A percentile compares a stretch with the other conserved stretches of the same genome.
Conservation (phyloP, 2,888 invertebrate genomes). For the Malthinus flaveolus region DNA sequence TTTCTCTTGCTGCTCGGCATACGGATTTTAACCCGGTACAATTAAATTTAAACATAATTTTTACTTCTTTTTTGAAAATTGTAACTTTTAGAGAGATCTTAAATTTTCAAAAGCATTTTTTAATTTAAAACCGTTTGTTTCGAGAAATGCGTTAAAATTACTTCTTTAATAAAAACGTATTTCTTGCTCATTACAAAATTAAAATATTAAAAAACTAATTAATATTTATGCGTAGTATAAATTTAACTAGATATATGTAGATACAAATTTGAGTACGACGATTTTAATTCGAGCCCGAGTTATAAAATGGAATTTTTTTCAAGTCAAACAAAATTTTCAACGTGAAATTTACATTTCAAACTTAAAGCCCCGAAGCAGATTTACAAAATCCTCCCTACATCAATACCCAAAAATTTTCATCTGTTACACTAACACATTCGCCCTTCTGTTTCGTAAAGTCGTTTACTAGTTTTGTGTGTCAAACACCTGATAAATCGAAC, state of each 20-base stretch:
- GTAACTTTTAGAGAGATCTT: too few species aligned
- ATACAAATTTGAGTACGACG: neutral
- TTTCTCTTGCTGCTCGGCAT: too few species aligned
- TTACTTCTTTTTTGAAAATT: too few species aligned
- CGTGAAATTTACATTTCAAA: constrained; percentile 14
- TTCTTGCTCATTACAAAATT: too few species aligned
- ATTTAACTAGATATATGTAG: neutral
- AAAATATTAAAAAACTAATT: too few species aligned
- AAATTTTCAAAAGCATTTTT: too few species aligned
- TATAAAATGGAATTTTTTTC: neutral
- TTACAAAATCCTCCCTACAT: constrained; percentile 17
- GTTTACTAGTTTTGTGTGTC: constrained; percentile 17
- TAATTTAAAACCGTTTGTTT: too few species aligned
- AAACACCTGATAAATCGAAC: constrained; percentile 20
- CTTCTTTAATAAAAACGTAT: too few species aligned
- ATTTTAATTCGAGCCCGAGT: too few species aligned
- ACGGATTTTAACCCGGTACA: too few species aligned
- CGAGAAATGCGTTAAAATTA: too few species aligned
- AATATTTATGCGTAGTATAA: neutral
- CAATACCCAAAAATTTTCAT: constrained; percentile 12
- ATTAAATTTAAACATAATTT: too few species aligned
- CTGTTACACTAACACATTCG: constrained; percentile 10
- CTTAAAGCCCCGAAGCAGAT: constrained; percentile 12
- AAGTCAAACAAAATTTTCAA: constrained; percentile 6
- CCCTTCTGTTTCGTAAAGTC: constrained; percentile 8